These are phyloP conservation scores for Porphyrio hochstetteri DNA, from an alignment of 2,113 vertebrate genomes.

Conservation along the genomic window DNA sequence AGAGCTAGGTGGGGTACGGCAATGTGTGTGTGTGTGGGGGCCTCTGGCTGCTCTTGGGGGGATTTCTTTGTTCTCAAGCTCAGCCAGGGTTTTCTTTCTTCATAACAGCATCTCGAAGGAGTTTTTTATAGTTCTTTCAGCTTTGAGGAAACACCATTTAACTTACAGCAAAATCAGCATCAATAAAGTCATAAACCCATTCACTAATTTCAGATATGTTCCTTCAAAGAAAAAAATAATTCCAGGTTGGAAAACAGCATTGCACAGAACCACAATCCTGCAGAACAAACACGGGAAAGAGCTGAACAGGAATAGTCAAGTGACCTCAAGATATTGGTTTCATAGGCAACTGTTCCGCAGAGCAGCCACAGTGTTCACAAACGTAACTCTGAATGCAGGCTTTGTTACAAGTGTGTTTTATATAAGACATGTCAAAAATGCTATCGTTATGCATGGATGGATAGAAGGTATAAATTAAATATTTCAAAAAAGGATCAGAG, in stretches of 20 bases:
- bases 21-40: no score
- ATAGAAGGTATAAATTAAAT: slow-evolving; percentile 39
- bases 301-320: neutral
- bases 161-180: neutral
- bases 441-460: slow-evolving; percentile 23
- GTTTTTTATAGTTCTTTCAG: neutral
- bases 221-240: neutral
- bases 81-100: neutral
- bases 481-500: slow-evolving; percentile 10
- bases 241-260: neutral
- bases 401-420: slow-evolving; percentile 9
- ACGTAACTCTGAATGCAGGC: neutral
- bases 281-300: neutral
- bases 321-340: neutral
- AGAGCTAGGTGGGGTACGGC: neutral
- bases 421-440: slow-evolving; percentile 6
- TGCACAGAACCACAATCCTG: neutral
- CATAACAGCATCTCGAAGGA: neutral
- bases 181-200: neutral
- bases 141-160: neutral
- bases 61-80: neutral
- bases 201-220: neutral
- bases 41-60: neutral
- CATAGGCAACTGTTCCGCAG: neutral
- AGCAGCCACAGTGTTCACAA: neutral